Conservation (phyloP, 2,888 invertebrate genomes). For the Hypsopygia costalis region DNA sequence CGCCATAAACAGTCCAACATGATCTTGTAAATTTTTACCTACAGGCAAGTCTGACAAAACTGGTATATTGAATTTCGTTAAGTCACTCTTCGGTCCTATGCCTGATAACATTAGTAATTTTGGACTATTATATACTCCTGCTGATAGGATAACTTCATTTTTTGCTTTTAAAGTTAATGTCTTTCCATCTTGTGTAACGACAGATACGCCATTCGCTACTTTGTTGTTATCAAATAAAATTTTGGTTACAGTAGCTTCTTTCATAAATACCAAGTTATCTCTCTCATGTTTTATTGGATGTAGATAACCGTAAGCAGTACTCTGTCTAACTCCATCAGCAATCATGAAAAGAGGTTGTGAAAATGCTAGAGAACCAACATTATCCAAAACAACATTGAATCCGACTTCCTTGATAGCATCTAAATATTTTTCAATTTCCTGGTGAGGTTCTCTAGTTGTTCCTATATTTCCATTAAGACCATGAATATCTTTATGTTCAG, state of each 20-base stretch:
- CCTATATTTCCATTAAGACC: constrained; percentile 55
- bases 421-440: constrained; percentile 28
- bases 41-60: constrained; percentile 58
- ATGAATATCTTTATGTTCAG: constrained; percentile 31
- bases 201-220: constrained; percentile 60
- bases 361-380: constrained; percentile 43
- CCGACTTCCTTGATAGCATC: constrained; percentile 62
- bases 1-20: constrained; percentile 37
- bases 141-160: constrained; percentile 67
- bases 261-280: constrained; percentile 47
- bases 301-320: constrained; percentile 70
- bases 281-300: constrained; percentile 31
- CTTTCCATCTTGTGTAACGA: constrained; percentile 32
- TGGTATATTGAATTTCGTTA: constrained; percentile 40
- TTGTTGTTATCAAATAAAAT: constrained; percentile 67
- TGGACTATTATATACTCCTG: constrained; percentile 65
- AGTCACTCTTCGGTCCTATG: constrained; percentile 56
- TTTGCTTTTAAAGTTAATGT: constrained; percentile 33
- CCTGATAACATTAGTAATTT: constrained; percentile 71
- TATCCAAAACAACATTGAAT: constrained; percentile 24
- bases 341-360: constrained; percentile 61
- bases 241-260: constrained; percentile 63
- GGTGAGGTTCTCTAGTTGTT: constrained; percentile 36
- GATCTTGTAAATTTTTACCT: constrained; percentile 66
- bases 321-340: constrained; percentile 59